These are phyloP conservation scores for Amiota mariae DNA, from an alignment of 2,888 invertebrate species.

Conservation along the genomic window DNA sequence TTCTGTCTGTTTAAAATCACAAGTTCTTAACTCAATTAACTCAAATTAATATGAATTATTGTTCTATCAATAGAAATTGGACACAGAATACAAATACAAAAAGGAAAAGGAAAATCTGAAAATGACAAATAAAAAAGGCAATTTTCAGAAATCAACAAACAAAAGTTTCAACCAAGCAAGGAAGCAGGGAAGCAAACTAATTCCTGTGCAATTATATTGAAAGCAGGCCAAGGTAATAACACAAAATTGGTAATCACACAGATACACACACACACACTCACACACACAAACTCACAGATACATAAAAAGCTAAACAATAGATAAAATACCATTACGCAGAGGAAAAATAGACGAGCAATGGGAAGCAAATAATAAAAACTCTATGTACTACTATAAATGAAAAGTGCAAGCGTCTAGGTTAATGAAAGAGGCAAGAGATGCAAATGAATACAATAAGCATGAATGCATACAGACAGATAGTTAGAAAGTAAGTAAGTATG, in stretches of 20 bases:
- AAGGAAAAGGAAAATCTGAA: constrained; percentile 1
- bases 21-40: no score
- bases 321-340: neutral
- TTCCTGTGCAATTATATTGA: constrained; percentile 47
- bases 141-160: constrained; percentile 36
- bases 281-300: constrained; percentile 54
- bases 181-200: constrained; percentile 32
- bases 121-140: neutral
- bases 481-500: neutral
- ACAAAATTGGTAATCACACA: constrained; percentile 28
- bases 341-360: constrained; percentile 3
- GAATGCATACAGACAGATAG: neutral
- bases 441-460: neutral
- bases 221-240: constrained; percentile 43
- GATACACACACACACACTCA: constrained; percentile 53
- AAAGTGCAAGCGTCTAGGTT: constrained; percentile 23
- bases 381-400: constrained; percentile 4
- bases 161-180: constrained; percentile 14
- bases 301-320: constrained; percentile 46
- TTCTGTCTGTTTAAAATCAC: no score
- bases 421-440: neutral
- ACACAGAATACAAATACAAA: constrained; percentile 38
- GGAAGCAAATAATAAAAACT: constrained; percentile 26
- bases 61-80: no score
- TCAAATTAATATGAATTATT: no score